A percentile compares a stretch with the other conserved stretches of the same genome.
phyloP scores from a whole-genome alignment of 1,140 invertebrate species.

The Phymorhynchus buccinoides region DNA sequence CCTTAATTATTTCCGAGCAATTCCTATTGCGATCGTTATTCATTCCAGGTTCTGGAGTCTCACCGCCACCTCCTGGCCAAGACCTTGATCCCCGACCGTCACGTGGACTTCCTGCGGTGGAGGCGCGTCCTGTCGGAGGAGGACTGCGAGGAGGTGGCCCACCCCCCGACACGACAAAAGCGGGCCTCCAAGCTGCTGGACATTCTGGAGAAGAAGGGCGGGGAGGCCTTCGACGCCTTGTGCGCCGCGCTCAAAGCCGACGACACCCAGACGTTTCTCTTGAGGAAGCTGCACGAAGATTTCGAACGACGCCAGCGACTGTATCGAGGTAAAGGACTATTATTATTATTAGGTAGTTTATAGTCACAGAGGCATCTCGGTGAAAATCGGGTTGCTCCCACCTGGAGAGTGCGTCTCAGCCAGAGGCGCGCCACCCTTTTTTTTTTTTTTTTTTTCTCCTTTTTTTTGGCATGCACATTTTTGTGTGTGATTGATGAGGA shows the following conservation, averaged over 20 bases:
- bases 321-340: conserved; percentile 33
- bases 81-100: conserved; percentile 50
- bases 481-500: no score
- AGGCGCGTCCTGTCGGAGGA: conserved; percentile 52
- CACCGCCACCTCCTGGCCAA: conserved; percentile 47
- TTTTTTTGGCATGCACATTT: no score
- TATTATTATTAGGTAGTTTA: no score
- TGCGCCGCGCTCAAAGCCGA: conserved; percentile 48
- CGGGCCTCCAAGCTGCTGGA: conserved; percentile 53
- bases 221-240: conserved; percentile 51
- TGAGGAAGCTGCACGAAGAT: conserved; percentile 51
- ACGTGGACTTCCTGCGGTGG: conserved; percentile 57
- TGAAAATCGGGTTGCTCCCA: no score
- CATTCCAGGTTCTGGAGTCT: conserved; percentile 58
- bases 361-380: no score
- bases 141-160: conserved; percentile 53
- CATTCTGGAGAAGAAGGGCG: conserved; percentile 52
- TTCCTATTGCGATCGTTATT: not conserved
- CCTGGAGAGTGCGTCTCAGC: no score
- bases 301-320: conserved; percentile 53
- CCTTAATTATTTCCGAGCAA: no score
- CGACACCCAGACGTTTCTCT: conserved; percentile 54
- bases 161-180: conserved; percentile 37
- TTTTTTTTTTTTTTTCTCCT: no score
- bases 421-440: no score